Conservation (phyloP, 2,888 invertebrate genomes). For the Limulus polyphemus region DNA sequence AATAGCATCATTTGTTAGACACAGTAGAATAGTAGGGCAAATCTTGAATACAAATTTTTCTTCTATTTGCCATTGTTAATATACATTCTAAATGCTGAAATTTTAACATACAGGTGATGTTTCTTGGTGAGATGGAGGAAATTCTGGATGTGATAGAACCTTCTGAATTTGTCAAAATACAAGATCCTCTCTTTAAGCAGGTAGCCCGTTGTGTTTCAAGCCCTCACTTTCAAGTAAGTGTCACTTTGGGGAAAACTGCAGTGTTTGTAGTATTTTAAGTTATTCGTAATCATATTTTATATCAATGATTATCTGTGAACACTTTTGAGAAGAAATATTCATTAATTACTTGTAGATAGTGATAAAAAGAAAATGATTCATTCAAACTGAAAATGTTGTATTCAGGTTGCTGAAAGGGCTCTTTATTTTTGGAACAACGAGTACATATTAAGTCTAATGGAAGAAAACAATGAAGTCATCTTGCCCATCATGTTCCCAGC, state of each 20-base stretch:
- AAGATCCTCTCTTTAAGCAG: conserved; percentile 94
- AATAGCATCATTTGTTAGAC: too few relatives aligned
- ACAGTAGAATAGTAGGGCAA: too few relatives aligned
- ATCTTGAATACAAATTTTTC: conserved; percentile 1
- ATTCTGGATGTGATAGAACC: conserved; percentile 99
- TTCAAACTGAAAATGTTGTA: conserved; percentile 1
- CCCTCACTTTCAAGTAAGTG: conserved; percentile 91
- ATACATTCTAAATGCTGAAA: neutral
- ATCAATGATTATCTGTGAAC: neutral
- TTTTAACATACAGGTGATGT: conserved; percentile 67
- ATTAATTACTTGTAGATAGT: neutral
- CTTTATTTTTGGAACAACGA: conserved; percentile 99
- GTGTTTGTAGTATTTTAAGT: neutral
- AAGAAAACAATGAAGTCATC: conserved; percentile 94
- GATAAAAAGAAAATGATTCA: too few relatives aligned
- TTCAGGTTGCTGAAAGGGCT: conserved; percentile 92
- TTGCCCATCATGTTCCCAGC: conserved; percentile 99
- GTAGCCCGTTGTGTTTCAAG: conserved; percentile 98
- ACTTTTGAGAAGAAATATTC: neutral
- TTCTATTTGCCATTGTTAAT: conserved; percentile 8
- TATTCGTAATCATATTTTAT: neutral
- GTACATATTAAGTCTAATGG: conserved; percentile 97
- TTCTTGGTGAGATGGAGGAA: conserved; percentile 97
- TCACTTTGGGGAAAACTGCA: neutral
- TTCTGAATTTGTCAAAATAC: conserved; percentile 95